phyloP scores from a whole-genome alignment of 2,113 vertebrate species.

The Pao palembangensis region DNA sequence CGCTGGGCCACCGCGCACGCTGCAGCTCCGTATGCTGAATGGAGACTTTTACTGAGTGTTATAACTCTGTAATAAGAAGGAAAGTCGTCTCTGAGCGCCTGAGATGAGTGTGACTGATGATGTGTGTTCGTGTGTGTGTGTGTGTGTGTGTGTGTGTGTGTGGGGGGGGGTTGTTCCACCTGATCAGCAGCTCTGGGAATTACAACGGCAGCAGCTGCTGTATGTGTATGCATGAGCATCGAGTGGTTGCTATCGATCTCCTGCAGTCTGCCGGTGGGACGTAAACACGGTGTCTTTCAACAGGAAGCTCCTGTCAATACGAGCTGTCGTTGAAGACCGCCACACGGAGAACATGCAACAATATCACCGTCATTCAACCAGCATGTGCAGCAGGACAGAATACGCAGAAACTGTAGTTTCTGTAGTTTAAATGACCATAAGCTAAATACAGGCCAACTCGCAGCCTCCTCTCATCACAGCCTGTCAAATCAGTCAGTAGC shows the following conservation, averaged over 20 bases:
- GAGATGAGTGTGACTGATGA: too few species aligned
- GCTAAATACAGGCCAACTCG: too few species aligned
- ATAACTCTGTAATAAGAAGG: too few species aligned
- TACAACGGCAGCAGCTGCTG: slow-evolving; percentile 48
- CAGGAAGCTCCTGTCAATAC: slow-evolving; percentile 64
- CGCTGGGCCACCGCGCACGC: slow-evolving; percentile 8
- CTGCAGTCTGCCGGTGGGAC: slow-evolving; percentile 58
- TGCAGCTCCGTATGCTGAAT: too few species aligned
- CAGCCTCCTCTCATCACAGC: too few species aligned
- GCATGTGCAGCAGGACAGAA: slow-evolving; percentile 15
- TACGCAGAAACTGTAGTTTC: too few species aligned
- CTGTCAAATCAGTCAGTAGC: too few species aligned
- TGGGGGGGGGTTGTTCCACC: not conserved
- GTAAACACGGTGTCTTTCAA: slow-evolving; percentile 73
- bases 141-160: too few species aligned
- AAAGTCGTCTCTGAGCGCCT: too few species aligned
- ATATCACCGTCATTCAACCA: slow-evolving; percentile 30
- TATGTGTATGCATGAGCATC: slow-evolving; percentile 75
- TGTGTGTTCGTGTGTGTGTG: too few species aligned
- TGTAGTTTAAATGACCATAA: too few species aligned
- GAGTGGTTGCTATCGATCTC: slow-evolving; percentile 70
- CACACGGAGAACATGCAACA: slow-evolving; percentile 26
- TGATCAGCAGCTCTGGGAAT: slow-evolving; percentile 49
- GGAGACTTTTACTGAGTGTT: too few species aligned
- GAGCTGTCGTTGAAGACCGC: slow-evolving; percentile 37